Conservation (phyloP, 2,113 vertebrate species). For the Lontra canadensis region DNA sequence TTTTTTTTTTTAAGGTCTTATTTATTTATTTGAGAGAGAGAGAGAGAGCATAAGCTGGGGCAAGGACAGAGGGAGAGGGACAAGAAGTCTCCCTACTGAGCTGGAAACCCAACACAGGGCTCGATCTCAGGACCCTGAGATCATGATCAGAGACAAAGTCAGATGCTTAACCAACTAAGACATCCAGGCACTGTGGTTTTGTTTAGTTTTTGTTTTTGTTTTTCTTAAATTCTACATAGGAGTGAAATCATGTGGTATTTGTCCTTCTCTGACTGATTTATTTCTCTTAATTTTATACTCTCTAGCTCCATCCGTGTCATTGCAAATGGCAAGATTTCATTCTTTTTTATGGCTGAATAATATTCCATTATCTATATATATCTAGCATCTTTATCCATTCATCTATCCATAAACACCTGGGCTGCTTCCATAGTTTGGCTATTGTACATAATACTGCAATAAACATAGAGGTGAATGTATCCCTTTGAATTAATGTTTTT, state of each 20-base stretch:
- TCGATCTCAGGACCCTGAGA: no score
- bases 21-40: background rate
- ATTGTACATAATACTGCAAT: background rate
- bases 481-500: background rate
- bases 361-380: background rate
- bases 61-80: background rate
- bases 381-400: background rate
- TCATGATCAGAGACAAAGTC: no score
- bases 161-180: no score
- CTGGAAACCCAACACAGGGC: no score
- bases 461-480: background rate
- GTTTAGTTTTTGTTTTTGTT: background rate
- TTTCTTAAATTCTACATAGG: background rate
- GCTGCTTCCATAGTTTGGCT: background rate
- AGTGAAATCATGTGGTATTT: background rate
- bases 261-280: background rate
- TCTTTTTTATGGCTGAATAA: background rate
- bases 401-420: background rate
- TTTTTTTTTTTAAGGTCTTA: background rate
- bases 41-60: background rate
- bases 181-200: no score
- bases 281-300: background rate
- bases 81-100: no score
- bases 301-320: background rate
- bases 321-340: background rate